phyloP scores from a whole-genome alignment of 2,888 invertebrate genomes.

The Philopedon plagiatum region DNA sequence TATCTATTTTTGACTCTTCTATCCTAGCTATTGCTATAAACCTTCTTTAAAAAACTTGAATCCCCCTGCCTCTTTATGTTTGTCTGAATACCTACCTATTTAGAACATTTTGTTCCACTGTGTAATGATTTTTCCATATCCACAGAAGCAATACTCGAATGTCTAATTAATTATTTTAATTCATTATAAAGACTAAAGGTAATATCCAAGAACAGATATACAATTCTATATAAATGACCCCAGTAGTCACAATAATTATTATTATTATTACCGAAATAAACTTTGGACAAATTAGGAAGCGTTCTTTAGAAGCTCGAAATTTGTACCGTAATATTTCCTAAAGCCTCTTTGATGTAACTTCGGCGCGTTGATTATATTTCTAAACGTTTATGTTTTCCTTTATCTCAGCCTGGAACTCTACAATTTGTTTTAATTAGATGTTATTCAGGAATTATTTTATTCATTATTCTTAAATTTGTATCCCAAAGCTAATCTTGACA shows the following conservation, averaged over 20 bases:
- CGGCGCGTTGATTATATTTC: conserved; percentile 9
- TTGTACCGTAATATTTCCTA: conserved; percentile 1
- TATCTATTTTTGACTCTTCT: too few relatives aligned
- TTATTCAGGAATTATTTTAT: conserved; percentile 17
- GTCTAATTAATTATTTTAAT: too few relatives aligned
- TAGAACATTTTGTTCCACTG: too few relatives aligned
- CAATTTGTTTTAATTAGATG: conserved; percentile 26
- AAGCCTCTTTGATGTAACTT: conserved; percentile 7
- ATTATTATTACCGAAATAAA: background rate
- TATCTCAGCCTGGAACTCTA: conserved; percentile 17
- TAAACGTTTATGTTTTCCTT: conserved; percentile 20
- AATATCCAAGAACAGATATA: too few relatives aligned
- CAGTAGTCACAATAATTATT: background rate
- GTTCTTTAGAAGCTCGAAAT: background rate
- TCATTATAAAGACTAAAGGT: too few relatives aligned
- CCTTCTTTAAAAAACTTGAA: too few relatives aligned
- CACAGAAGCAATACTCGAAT: too few relatives aligned
- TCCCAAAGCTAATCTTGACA: conserved; percentile 18
- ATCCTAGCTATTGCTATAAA: too few relatives aligned
- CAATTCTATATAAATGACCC: background rate
- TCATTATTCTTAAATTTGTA: conserved; percentile 26
- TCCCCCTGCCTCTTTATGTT: too few relatives aligned
- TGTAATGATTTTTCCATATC: too few relatives aligned
- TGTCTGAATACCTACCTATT: too few relatives aligned
- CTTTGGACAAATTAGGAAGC: background rate